Conservation (phyloP, 92 coral and sea anemone species). For the Epizoanthus fatuus region DNA sequence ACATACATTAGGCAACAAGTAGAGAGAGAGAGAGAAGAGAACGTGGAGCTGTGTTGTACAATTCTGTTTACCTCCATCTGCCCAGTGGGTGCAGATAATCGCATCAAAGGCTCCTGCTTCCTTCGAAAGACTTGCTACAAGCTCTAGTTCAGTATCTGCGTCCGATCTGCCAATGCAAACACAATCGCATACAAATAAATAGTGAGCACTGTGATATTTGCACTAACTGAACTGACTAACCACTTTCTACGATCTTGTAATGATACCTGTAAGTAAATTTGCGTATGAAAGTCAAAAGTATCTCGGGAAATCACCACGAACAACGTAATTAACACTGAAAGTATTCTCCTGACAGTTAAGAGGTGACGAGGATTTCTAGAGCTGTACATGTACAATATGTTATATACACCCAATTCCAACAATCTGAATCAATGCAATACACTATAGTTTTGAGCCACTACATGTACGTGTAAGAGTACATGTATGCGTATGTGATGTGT, state of each 20-base stretch:
- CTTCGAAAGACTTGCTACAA: constrained; percentile 86
- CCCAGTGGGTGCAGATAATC: constrained; percentile 97
- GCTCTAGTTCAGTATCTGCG: constrained; percentile 86
- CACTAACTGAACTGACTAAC: not conserved
- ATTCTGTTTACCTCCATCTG: constrained; percentile 87
- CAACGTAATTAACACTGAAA: too few species aligned
- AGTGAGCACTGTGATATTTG: not conserved
- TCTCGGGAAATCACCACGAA: too few species aligned
- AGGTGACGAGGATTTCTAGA: too few species aligned
- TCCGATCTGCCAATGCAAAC: constrained; percentile 72
- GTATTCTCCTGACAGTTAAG: too few species aligned
- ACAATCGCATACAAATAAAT: not conserved
- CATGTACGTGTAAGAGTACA: too few species aligned
- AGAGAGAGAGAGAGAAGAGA: not conserved
- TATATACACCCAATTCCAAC: too few species aligned
- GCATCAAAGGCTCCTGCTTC: constrained; percentile 98
- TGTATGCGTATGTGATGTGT: too few species aligned
- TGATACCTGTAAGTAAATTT: too few species aligned
- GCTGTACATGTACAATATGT: too few species aligned
- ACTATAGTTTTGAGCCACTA: too few species aligned
- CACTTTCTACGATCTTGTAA: not conserved
- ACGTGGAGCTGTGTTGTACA: not conserved
- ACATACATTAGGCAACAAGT: not conserved
- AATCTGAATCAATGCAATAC: too few species aligned
- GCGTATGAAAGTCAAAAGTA: too few species aligned